Conservation (phyloP, 2,113 vertebrate genomes). For the Speoplatyrhinus poulsoni region DNA sequence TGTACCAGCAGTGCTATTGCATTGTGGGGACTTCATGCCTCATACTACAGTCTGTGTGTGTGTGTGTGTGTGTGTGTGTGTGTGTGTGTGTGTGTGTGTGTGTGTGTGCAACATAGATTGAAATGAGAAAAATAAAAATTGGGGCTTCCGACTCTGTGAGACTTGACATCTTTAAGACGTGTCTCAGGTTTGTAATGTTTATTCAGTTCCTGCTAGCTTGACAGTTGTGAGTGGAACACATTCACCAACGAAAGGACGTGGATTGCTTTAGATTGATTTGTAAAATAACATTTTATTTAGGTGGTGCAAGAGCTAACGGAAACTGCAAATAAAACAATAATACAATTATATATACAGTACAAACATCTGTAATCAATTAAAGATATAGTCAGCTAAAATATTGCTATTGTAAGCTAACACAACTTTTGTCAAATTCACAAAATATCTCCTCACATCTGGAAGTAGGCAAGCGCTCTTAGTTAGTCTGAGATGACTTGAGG, state of each 20-base stretch:
- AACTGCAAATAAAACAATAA: too few species aligned
- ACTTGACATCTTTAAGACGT: constrained; percentile 21
- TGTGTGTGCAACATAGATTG: background rate
- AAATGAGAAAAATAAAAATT: background rate
- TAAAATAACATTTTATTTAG: too few species aligned
- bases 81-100: background rate
- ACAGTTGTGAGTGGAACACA: background rate
- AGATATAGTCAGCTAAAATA: too few species aligned
- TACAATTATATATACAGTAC: too few species aligned
- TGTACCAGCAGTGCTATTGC: background rate
- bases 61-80: constrained; percentile 4
- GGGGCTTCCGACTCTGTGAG: background rate
- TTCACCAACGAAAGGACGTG: background rate
- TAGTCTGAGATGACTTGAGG: too few species aligned
- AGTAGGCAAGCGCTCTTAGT: too few species aligned
- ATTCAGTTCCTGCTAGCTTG: background rate
- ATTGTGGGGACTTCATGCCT: background rate
- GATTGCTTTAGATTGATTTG: background rate
- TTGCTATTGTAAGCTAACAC: too few species aligned
- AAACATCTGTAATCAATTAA: too few species aligned
- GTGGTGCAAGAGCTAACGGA: too few species aligned
- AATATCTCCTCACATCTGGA: too few species aligned
- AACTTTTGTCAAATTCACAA: too few species aligned
- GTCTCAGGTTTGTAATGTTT: background rate
- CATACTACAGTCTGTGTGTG: background rate